Conservation (phyloP, 2,888 invertebrate species). For the Mimas tiliae region DNA sequence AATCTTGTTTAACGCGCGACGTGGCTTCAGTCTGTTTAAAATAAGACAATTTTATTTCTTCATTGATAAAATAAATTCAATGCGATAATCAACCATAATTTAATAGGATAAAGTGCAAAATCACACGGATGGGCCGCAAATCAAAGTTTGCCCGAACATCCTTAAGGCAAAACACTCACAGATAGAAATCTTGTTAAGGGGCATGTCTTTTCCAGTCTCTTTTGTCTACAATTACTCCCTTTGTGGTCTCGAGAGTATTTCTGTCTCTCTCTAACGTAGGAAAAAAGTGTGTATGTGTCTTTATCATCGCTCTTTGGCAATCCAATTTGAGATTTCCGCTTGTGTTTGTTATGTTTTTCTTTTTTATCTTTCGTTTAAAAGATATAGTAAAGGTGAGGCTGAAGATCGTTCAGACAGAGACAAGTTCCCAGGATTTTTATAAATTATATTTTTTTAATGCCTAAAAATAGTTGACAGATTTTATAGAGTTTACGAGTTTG, state of each 20-base stretch:
- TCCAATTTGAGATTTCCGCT: slow-evolving; percentile 66
- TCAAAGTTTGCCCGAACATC: slow-evolving; percentile 51
- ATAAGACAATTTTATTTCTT: slow-evolving; percentile 47
- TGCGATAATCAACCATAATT: slow-evolving; percentile 37
- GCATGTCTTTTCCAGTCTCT: slow-evolving; percentile 82
- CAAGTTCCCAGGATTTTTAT: background rate
- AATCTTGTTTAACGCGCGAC: slow-evolving; percentile 80
- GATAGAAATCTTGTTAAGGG: slow-evolving; percentile 82
- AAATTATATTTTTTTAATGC: background rate
- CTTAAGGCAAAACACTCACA: slow-evolving; percentile 76
- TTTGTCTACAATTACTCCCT: slow-evolving; percentile 84
- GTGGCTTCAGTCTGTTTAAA: slow-evolving; percentile 72
- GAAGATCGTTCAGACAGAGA: too few species aligned
- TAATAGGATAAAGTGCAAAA: slow-evolving; percentile 22
- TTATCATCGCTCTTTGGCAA: slow-evolving; percentile 42
- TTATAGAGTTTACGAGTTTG: too few species aligned
- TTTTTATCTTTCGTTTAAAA: slow-evolving; percentile 36
- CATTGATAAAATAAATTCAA: background rate
- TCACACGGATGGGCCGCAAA: slow-evolving; percentile 22
- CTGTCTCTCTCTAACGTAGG: slow-evolving; percentile 51
- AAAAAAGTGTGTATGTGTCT: slow-evolving; percentile 40
- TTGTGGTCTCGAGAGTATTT: slow-evolving; percentile 62
- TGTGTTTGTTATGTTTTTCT: slow-evolving; percentile 58
- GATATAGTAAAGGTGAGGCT: background rate
- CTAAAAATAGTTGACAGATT: too few species aligned